Evolutionary conservation across 2,888 invertebrate species (phyloP), one percentile per base, ranked within the genome.

Genomic region (Pammene aurita): DNA sequence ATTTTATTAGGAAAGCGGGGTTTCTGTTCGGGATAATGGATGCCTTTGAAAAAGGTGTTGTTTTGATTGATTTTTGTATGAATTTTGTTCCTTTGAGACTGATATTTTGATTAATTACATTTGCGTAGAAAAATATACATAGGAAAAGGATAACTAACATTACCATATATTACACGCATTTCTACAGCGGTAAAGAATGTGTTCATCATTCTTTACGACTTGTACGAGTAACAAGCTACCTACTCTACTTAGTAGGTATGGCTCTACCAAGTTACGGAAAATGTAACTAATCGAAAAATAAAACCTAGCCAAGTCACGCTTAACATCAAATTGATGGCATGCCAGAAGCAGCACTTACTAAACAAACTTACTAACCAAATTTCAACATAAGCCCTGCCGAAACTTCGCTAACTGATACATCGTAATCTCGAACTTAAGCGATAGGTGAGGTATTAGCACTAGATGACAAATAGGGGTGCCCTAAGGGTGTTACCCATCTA

Each of bases 401-500:
- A 67, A 63, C 67, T 67, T 50, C 14, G 50, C 35, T 48, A 60
- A 68, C 68, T 52, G 63, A 63, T 60, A 60, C 57, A 35, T 38
- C 42, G 34, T 69, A 69, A 69, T 65, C 68, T 52, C 64, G 26
- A 64, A 64, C 54, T 62, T 50, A 62, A 58, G 60, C 57, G 18
- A 64, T 68, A 68, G 63, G 50, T 63, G 63, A 42, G 57, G 67
- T 35, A 60, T 60, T 54, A 60, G 60, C 65, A 18, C 64, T 68
- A 58, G 55, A 62, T 69, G 69, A 69, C 65, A 65, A 69, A 69
- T 69, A 65, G 65, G 50, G 67, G 63, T 67, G 42, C 63, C 61
- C 66, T 67, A 38, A n/a, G 50, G 42, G 62, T 52, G 44, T 63
- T 13, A 44, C 64, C 60, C 54, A 41, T 55, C 58, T 69, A 65